A percentile compares a stretch with the other conserved stretches of the same genome.
These are phyloP conservation scores for Sitta carolinensis DNA, from an alignment of 2,797 vertebrate species.

Conservation along the genomic window DNA sequence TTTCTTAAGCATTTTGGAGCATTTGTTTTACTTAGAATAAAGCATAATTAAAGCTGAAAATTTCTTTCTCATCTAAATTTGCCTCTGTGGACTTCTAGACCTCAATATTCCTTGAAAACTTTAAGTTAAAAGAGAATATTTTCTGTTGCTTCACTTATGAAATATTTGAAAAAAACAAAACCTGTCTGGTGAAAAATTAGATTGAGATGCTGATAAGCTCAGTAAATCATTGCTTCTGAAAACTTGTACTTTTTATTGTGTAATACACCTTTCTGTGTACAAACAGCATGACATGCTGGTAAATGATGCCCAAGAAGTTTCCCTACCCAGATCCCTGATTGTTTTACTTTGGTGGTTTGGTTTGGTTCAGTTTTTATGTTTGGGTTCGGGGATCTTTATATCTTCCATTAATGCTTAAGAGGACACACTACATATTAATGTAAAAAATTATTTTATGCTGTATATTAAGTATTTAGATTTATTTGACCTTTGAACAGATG, in stretches of 20 bases:
- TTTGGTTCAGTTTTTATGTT: neutral
- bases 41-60: neutral
- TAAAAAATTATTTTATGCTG: neutral
- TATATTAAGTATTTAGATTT: neutral
- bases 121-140: neutral
- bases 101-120: neutral
- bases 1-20: neutral
- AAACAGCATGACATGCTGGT: neutral
- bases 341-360: neutral
- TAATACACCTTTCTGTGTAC: neutral
- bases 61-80: neutral
- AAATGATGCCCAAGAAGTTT: neutral
- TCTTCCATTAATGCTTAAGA: neutral
- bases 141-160: neutral
- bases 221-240: neutral
- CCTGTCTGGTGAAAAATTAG: neutral
- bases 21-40: neutral
- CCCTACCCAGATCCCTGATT: accelerated
- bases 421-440: neutral
- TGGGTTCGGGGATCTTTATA: neutral
- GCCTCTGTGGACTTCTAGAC: neutral
- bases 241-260: neutral
- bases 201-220: neutral
- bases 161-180: neutral
- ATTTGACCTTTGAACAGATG: neutral